A percentile compares a stretch with the other conserved stretches of the same genome.
Conservation (phyloP, 2,888 invertebrate species). For the Thecophora atra region DNA sequence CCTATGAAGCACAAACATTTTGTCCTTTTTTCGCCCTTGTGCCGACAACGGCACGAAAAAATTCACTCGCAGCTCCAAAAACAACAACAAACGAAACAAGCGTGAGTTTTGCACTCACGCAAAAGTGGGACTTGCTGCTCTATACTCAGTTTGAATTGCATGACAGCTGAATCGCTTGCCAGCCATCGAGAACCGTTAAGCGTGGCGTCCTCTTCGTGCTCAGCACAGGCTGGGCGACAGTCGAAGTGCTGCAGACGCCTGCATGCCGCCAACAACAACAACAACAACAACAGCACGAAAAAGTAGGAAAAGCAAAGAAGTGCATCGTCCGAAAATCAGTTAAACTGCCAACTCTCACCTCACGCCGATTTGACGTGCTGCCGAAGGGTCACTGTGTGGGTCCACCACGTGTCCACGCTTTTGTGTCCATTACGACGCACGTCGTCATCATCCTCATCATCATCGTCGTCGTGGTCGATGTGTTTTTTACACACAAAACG, state of each 20-base stretch:
- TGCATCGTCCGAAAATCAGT: constrained; percentile 45
- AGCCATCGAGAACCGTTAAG: background rate
- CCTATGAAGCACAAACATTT: constrained; percentile 22
- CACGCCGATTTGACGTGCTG: background rate
- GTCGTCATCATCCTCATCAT: background rate
- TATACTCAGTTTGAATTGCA: constrained; percentile 8
- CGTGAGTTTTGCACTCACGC: constrained; percentile 1
- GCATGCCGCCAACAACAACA: constrained; percentile 2
- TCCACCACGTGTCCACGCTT: constrained; percentile 15
- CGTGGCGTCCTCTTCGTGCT: background rate
- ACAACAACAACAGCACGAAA: background rate
- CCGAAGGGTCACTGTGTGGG: constrained; percentile 4
- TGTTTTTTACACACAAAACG: background rate
- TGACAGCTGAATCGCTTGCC: background rate
- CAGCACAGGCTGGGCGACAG: background rate
- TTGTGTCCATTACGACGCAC: background rate
- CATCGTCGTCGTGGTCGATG: background rate
- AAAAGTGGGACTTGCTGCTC: constrained; percentile 11
- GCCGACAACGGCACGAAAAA: background rate
- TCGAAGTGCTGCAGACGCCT: background rate
- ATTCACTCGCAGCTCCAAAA: background rate
- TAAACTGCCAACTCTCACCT: constrained; percentile 3
- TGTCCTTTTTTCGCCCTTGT: constrained; percentile 27
- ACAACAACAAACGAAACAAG: constrained; percentile 1
- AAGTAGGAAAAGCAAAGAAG: constrained; percentile 34